A percentile compares a stretch with the other conserved stretches of the same genome.
Conservation (phyloP, 2,888 invertebrate genomes). For the Orthonychiurus folsomi region DNA sequence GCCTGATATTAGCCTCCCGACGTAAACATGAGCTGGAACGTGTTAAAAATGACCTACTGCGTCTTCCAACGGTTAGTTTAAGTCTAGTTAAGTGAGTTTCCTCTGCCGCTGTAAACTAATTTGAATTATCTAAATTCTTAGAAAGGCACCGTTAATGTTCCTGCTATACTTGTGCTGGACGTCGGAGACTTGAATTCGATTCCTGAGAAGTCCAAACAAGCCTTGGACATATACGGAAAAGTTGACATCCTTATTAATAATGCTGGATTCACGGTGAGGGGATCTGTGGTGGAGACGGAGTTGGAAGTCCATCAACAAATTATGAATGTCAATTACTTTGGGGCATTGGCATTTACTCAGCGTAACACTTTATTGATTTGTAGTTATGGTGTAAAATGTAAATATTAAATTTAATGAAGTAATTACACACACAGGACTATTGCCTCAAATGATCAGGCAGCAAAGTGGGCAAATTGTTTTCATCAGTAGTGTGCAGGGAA, state of each 20-base stretch:
- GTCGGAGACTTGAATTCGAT: conserved; percentile 60
- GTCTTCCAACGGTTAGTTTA: conserved; percentile 54
- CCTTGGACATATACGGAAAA: conserved; percentile 59
- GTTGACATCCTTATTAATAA: conserved; percentile 89
- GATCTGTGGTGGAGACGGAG: conserved; percentile 62
- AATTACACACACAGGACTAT: conserved; percentile 54
- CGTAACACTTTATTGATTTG: too few species aligned
- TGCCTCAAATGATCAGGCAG: conserved; percentile 70
- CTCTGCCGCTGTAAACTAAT: too few species aligned
- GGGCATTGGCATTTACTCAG: conserved; percentile 81
- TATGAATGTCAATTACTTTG: conserved; percentile 92
- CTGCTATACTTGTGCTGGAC: conserved; percentile 65
- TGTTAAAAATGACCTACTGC: conserved; percentile 63
- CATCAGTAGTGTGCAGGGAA: conserved; percentile 87
- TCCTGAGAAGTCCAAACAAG: conserved; percentile 55
- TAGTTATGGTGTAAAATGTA: not conserved
- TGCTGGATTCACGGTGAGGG: conserved; percentile 77
- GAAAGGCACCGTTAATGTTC: conserved; percentile 57
- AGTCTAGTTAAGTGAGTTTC: too few species aligned
- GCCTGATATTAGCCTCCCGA: conserved; percentile 73
- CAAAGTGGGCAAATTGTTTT: conserved; percentile 73
- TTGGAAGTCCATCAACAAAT: conserved; percentile 74
- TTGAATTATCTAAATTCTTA: conserved; percentile 40
- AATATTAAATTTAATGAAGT: conserved; percentile 9
- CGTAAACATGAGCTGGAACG: conserved; percentile 67